phyloP scores from a whole-genome alignment of 2,888 invertebrate genomes.

The Drosophila subquinaria region DNA sequence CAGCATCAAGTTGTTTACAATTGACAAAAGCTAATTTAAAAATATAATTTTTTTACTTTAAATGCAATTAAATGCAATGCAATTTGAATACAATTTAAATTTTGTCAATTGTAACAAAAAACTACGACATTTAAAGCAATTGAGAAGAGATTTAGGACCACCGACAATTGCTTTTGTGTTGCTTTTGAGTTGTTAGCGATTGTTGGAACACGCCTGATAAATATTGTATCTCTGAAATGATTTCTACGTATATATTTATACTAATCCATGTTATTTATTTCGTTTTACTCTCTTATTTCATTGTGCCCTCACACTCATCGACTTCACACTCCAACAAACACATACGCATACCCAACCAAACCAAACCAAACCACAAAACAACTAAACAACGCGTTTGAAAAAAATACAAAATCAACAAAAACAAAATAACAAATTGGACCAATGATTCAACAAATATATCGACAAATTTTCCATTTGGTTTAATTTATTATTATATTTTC shows the following conservation, averaged over 20 bases:
- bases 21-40: no score
- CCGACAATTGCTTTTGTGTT: not conserved
- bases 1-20: not conserved
- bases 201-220: conserved; percentile 7
- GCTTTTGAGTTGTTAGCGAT: not conserved
- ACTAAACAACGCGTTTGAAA: conserved; percentile 69
- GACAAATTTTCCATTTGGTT: conserved; percentile 16
- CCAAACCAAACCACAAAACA: conserved; percentile 39
- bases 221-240: conserved; percentile 47
- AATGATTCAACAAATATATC: conserved; percentile 32
- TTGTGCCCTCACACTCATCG: conserved; percentile 59
- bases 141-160: not conserved
- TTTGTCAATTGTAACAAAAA: not conserved
- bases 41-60: not conserved
- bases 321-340: conserved; percentile 30
- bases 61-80: not conserved
- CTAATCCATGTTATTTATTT: conserved; percentile 77
- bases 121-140: not conserved
- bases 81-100: not conserved
- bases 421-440: conserved; percentile 44
- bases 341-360: conserved; percentile 16
- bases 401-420: conserved; percentile 37
- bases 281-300: conserved; percentile 79
- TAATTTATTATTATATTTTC: not conserved
- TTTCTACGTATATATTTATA: conserved; percentile 58